phyloP scores from a whole-genome alignment of 2,888 invertebrate genomes.

The Stegophylla sp. region DNA sequence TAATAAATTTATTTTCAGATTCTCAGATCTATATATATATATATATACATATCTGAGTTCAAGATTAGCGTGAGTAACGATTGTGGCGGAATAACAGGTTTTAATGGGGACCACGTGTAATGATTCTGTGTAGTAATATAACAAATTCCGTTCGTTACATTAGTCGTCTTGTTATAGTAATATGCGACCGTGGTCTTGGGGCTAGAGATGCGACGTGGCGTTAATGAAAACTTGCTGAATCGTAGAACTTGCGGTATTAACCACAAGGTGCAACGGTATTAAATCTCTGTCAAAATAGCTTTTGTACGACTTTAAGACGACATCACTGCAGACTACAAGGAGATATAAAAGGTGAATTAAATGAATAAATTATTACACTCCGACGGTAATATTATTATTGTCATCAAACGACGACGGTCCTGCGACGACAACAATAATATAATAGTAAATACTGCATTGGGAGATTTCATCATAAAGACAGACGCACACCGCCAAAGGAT shows the following conservation, averaged over 20 bases:
- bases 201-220: not conserved
- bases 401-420: not conserved
- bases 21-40: too few species aligned
- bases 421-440: not conserved
- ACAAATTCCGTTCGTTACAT: too few species aligned
- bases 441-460: not conserved
- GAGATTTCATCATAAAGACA: not conserved
- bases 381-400: not conserved
- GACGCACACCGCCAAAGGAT: not conserved
- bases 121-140: too few species aligned
- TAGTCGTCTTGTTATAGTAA: too few species aligned
- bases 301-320: not conserved
- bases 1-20: too few species aligned
- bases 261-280: too few species aligned
- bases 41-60: too few species aligned
- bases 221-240: not conserved
- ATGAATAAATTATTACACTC: not conserved
- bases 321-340: not conserved
- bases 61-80: too few species aligned
- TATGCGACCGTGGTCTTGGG: too few species aligned
- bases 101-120: too few species aligned
- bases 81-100: too few species aligned
- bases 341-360: not conserved
- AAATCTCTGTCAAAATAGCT: not conserved
- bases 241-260: not conserved